Evolutionary conservation across 2,113 vertebrate species (phyloP), one percentile per base, ranked within the genome.

Genomic region (Eclectus roratus): DNA sequence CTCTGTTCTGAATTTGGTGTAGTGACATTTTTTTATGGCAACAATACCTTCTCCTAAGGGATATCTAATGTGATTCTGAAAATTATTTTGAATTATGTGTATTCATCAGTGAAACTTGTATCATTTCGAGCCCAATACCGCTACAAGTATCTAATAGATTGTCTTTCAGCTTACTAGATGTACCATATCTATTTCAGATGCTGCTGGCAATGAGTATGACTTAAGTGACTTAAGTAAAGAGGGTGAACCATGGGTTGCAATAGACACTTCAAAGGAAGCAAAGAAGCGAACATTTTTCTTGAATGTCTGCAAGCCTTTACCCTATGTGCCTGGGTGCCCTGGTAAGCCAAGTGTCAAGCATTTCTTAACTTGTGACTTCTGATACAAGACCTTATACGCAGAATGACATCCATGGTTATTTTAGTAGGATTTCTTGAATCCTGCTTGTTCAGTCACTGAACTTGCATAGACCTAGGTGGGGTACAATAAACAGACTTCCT

Each of bases 261-360:
- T 99, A 21, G 98, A 99, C 87, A 98, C 98, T 4, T 97, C 98
- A 3, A 89, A 88, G 2, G 94, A 97, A 2, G 97, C 96, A 16
- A 97, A 96, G 29, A 98, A 91, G 3, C 97, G 98, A 88, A 98
- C 87, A 0, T 99, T 99, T 97, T 99, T 98, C 96, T 95, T 99
- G 80, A 99, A 98, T 14, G 98, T 99, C 60, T 99, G 99, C 97
- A 99, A 95, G 41, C 99, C 99, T 10, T 98, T 99, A 37, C 98
- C 99, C 2, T 89, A 93, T 2, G 83, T 98, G 8, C 66, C 88
- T 0, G 96, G 97, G 13, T 99, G 99, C 77, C 98, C 98, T 21
- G 98, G 99, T 99, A 96, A 95, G 98, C 55, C 64, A 88, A 65
- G 27, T 61, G 16, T 9, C 52, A 71, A 73, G 13, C 1, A 1